Evolutionary conservation across 1,140 invertebrate species (phyloP).

Genomic region (Achatina immaculata): DNA sequence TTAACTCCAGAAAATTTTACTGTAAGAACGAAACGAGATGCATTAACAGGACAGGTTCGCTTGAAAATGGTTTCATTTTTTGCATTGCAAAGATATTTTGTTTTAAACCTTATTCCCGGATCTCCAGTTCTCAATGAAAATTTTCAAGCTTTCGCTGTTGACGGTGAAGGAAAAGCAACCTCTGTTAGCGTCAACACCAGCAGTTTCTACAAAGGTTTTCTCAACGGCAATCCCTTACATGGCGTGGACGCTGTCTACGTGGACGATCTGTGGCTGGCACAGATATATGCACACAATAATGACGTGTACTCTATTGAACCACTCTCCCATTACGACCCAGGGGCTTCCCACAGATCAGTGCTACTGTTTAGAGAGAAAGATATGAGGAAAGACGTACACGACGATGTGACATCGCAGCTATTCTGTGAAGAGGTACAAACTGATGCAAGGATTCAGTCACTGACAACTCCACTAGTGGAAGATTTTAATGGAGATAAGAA

Average conservation of each 20-base stretch:
- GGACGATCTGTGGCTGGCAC: not conserved
- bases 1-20: not conserved
- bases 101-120: not conserved
- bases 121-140: not conserved
- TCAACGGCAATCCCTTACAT: not conserved
- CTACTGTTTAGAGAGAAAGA: not conserved
- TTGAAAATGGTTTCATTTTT: not conserved
- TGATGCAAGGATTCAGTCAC: no score
- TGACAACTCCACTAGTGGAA: no score
- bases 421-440: constrained; percentile 8
- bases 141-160: not conserved
- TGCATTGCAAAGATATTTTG: not conserved
- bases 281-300: not conserved
- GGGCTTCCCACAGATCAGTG: not conserved
- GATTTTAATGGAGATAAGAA: no score
- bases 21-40: not conserved
- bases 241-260: not conserved
- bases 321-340: not conserved
- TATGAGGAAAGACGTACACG: not conserved
- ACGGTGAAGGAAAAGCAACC: not conserved
- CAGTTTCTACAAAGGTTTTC: not conserved
- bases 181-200: not conserved
- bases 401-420: not conserved
- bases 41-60: not conserved
- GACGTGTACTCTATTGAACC: not conserved